A percentile compares a stretch with the other conserved stretches of the same genome.
Conservation (phyloP, 2,113 vertebrate genomes). For the Tupaia tana region DNA sequence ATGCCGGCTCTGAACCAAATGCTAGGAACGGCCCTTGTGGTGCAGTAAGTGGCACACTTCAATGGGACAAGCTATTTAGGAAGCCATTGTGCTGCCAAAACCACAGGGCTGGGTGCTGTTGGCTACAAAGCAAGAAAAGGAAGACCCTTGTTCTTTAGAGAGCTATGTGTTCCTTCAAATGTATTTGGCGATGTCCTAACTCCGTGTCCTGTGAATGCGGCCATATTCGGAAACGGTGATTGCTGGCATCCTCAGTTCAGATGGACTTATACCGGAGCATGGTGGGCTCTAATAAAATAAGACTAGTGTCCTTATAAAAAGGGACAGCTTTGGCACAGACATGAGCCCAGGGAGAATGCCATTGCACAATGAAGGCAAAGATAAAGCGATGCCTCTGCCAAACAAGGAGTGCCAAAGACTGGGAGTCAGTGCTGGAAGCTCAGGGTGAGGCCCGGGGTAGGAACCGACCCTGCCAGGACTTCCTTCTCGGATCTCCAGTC, state of each 20-base stretch:
- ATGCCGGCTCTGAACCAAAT: background rate
- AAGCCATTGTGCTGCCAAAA: background rate
- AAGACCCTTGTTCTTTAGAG: background rate
- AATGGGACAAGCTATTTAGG: background rate
- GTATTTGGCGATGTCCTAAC: background rate
- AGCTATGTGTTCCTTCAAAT: too few species aligned
- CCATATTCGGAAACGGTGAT: background rate
- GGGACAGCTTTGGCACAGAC: background rate
- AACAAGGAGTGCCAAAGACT: too few species aligned
- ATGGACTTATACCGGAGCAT: background rate
- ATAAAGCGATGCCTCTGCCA: background rate
- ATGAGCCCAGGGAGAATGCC: background rate
- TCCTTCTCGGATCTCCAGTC: background rate
- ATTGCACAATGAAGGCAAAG: background rate
- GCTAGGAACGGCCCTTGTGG: fast-evolving
- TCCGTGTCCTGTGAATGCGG: background rate
- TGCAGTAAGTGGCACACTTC: background rate
- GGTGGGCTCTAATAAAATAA: background rate
- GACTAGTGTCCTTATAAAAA: background rate
- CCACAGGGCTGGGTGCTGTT: fast-evolving
- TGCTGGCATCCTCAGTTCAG: background rate
- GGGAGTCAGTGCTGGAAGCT: background rate
- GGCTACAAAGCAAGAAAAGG: background rate
- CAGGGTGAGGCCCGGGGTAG: fast-evolving
- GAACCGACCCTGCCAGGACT: fast-evolving